Evolutionary conservation across 92 coral and sea anemone genomes (phyloP).

Genomic region (Scolanthus callimorphus): DNA sequence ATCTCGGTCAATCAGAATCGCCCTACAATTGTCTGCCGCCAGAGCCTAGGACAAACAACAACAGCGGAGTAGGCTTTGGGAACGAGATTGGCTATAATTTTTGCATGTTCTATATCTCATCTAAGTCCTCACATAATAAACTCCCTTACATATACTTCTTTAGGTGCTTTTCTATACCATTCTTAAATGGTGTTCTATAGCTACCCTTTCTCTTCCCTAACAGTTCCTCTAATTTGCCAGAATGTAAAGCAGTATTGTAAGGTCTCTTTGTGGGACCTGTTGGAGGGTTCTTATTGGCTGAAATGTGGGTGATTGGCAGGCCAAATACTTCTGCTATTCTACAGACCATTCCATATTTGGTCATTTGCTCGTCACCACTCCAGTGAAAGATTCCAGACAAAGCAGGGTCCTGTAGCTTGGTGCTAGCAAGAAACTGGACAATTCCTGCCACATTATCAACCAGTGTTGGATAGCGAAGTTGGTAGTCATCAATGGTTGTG

Average conservation of each 20-base stretch:
- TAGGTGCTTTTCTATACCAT: conserved; percentile 8
- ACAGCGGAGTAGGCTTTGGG: no score
- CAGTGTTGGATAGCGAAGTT: conserved; percentile 69
- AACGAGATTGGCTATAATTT: no score
- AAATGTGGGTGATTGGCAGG: conserved; percentile 55
- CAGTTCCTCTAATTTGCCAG: conserved; percentile 40
- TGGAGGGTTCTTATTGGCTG: conserved; percentile 58
- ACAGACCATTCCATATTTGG: conserved; percentile 73
- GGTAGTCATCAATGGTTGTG: conserved; percentile 62
- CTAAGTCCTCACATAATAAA: neutral
- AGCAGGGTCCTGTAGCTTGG: conserved; percentile 7
- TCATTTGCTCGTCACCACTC: conserved; percentile 68
- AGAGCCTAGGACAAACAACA: no score
- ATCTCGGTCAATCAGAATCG: no score
- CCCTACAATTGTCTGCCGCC: no score
- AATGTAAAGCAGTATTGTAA: conserved; percentile 65
- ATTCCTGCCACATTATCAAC: conserved; percentile 71
- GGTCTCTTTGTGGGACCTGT: conserved; percentile 77
- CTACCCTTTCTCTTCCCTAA: neutral
- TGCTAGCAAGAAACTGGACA: conserved; percentile 48
- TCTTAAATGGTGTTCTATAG: conserved; percentile 10
- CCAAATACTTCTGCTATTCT: conserved; percentile 63
- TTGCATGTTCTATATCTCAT: no score
- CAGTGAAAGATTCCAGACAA: conserved; percentile 77
- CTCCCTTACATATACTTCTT: conserved; percentile 3